phyloP scores from a whole-genome alignment of 2,888 invertebrate genomes.

The Agrilus biguttatus region DNA sequence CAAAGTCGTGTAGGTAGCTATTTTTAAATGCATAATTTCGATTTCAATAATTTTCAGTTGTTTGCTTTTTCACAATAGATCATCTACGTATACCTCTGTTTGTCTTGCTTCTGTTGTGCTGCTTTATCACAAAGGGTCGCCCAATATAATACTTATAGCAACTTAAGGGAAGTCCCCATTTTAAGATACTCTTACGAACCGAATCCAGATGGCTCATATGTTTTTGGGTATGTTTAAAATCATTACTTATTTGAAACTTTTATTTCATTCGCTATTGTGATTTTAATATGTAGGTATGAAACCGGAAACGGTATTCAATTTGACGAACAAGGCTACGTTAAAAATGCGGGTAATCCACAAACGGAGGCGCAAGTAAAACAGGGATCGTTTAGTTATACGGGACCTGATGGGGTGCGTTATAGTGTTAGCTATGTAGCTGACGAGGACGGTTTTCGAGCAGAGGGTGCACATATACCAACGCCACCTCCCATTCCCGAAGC shows the following conservation, averaged over 20 bases:
- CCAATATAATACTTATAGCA: conserved; percentile 3
- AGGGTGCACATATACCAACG: conserved; percentile 63
- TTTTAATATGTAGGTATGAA: conserved; percentile 37
- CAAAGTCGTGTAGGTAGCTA: too few relatives aligned
- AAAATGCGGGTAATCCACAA: conserved; percentile 23
- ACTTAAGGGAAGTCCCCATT: conserved; percentile 31
- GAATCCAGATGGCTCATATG: conserved; percentile 34
- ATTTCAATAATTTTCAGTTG: too few relatives aligned
- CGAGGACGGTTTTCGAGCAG: conserved; percentile 64
- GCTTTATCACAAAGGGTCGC: conserved; percentile 7
- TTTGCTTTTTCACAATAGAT: too few relatives aligned
- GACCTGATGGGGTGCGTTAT: conserved; percentile 41
- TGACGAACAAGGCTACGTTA: conserved; percentile 41
- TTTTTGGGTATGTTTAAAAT: conserved; percentile 30
- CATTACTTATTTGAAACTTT: neutral
- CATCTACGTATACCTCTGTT: too few relatives aligned
- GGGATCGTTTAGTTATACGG: conserved; percentile 42
- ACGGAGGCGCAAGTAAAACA: conserved; percentile 34
- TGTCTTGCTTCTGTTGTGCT: neutral
- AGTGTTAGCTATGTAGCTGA: conserved; percentile 58
- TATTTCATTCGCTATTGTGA: too few relatives aligned
- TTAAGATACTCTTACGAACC: conserved; percentile 34
- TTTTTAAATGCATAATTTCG: too few relatives aligned
- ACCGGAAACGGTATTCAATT: conserved; percentile 60
- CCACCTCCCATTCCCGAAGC: conserved; percentile 61